Percentiles rank a stretch among this genome's conserved stretches.
Evolutionary conservation across 2,888 invertebrate species (phyloP).

Genomic region (Zelleria hepariella): DNA sequence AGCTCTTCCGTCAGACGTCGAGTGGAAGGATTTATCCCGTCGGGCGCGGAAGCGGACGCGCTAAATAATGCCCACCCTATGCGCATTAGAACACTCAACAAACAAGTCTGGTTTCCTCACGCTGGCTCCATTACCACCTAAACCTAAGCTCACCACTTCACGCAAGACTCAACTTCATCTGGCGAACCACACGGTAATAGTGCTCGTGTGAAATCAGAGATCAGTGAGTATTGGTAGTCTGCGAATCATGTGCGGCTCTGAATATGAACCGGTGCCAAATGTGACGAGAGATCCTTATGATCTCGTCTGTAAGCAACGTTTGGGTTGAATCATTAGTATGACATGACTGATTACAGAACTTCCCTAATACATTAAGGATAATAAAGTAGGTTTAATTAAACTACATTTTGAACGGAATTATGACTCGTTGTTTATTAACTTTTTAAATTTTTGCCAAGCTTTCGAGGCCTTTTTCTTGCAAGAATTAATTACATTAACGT

Average conservation of each 20-base stretch:
- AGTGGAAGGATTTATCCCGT: not conserved
- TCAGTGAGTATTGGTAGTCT: not conserved
- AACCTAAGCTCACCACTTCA: not conserved
- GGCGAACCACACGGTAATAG: not conserved
- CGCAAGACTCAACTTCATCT: not conserved
- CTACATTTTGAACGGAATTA: too few relatives aligned
- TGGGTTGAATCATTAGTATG: not conserved
- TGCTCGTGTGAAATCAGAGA: not conserved
- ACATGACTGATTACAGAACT: too few relatives aligned
- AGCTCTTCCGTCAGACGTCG: not conserved
- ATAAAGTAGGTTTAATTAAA: not conserved
- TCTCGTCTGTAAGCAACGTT: not conserved
- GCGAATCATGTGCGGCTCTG: not conserved
- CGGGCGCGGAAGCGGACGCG: constrained; percentile 6
- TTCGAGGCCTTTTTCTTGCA: too few relatives aligned
- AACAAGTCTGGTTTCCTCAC: not conserved
- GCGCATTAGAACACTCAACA: not conserved
- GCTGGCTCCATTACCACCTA: not conserved
- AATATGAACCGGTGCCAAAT: not conserved
- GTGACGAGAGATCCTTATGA: not conserved
- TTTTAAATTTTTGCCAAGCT: too few relatives aligned
- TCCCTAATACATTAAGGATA: too few relatives aligned
- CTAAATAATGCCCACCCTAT: constrained; percentile 9
- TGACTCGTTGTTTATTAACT: too few relatives aligned
- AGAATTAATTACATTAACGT: too few relatives aligned